These are phyloP conservation scores for Myotis myotis DNA, from an alignment of 2,797 vertebrate genomes.

Conservation along the genomic window DNA sequence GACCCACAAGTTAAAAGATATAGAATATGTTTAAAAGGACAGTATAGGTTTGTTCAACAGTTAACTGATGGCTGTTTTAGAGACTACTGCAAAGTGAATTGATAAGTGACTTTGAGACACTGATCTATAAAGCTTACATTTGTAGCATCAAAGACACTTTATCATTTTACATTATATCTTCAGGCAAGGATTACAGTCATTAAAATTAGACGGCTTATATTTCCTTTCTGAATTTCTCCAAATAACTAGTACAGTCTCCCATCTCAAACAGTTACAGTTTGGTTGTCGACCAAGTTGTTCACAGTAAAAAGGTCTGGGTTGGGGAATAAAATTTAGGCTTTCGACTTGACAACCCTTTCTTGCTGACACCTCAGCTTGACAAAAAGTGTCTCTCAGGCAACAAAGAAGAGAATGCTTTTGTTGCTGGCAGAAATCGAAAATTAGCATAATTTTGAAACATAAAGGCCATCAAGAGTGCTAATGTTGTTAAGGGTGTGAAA, in stretches of 20 bases:
- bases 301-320: no score
- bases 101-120: not conserved
- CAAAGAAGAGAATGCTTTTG: no score
- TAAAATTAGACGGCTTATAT: not conserved
- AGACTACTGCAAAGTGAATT: not conserved
- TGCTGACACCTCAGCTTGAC: no score
- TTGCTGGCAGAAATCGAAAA: no score
- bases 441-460: no score
- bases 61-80: not conserved
- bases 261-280: no score
- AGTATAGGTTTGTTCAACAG: not conserved
- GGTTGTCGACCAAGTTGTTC: no score
- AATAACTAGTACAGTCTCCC: not conserved
- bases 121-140: not conserved
- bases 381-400: no score
- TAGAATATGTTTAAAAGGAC: not conserved
- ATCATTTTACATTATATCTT: not conserved
- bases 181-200: not conserved
- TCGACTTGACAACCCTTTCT: no score
- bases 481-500: no score
- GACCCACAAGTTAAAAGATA: not conserved
- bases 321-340: no score
- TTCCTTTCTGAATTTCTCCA: not conserved
- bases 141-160: not conserved
- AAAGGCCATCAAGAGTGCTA: no score